Evolutionary conservation across 2,888 invertebrate genomes (phyloP).

Genomic region (Pseudanteris insignis): DNA sequence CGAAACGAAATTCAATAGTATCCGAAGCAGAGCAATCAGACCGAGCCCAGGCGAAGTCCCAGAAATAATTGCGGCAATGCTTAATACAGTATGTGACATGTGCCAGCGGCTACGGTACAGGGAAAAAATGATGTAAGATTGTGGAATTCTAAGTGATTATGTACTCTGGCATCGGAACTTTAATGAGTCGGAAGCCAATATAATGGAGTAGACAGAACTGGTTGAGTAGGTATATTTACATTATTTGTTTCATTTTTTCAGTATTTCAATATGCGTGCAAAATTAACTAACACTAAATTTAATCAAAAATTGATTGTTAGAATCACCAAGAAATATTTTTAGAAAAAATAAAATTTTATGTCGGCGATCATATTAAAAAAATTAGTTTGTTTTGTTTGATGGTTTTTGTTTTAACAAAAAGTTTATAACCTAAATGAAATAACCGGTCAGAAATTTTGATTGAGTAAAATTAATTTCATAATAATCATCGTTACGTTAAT

Average conservation of each 20-base stretch:
- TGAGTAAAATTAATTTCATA: too few species aligned
- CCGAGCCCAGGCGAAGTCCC: conserved; percentile 10
- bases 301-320: too few species aligned
- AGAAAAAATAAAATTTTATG: too few species aligned
- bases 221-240: conserved; percentile 34
- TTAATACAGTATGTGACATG: conserved; percentile 41
- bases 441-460: too few species aligned
- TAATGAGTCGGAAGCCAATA: conserved; percentile 43
- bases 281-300: too few species aligned
- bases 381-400: too few species aligned
- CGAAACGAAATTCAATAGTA: conserved; percentile 20
- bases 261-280: conserved; percentile 21
- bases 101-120: conserved; percentile 19
- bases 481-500: too few species aligned
- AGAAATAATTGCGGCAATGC: conserved; percentile 31
- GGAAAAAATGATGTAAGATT: conserved; percentile 27
- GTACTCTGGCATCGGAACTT: conserved; percentile 37
- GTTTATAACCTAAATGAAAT: too few species aligned
- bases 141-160: conserved; percentile 39
- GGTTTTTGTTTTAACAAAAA: too few species aligned
- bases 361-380: too few species aligned
- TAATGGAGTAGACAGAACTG: conserved; percentile 39
- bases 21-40: conserved; percentile 20
- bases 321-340: too few species aligned
- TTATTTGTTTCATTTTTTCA: conserved; percentile 23